Percentiles rank a stretch among this genome's conserved stretches.
These are phyloP conservation scores for Macrotis lagotis DNA, from an alignment of 2,113 vertebrate genomes.

Conservation along the genomic window DNA sequence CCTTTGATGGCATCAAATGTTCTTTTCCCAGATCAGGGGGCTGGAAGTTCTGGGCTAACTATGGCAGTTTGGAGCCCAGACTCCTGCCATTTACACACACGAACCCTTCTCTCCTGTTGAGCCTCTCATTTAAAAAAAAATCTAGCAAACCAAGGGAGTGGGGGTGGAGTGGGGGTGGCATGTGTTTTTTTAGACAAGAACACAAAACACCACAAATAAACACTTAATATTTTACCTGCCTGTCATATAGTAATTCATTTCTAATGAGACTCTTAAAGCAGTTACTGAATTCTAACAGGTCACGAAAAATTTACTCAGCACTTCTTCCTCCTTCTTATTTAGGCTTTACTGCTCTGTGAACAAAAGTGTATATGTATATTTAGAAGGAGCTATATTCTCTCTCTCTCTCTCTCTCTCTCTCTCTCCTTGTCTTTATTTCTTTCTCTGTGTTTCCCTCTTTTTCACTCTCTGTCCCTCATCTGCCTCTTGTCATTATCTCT, in stretches of 20 bases:
- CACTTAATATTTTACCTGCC: constrained; percentile 68
- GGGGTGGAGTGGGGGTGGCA: neutral
- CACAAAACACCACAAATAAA: constrained; percentile 61
- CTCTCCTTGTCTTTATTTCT: no score
- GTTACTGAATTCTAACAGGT: constrained; percentile 65
- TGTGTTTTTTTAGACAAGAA: constrained; percentile 36
- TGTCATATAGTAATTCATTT: constrained; percentile 69
- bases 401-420: neutral
- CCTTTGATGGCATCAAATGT: constrained; percentile 99
- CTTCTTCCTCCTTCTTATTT: constrained; percentile 39
- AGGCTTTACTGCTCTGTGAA: neutral
- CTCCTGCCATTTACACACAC: constrained; percentile 81
- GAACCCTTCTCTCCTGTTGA: constrained; percentile 74
- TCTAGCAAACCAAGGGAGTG: constrained; percentile 37
- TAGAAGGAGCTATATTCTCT: neutral
- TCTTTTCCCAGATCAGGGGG: constrained; percentile 94
- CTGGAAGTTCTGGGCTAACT: constrained; percentile 92
- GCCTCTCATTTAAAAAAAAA: neutral
- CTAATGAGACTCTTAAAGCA: constrained; percentile 69
- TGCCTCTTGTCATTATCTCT: no score
- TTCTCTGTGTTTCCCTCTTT: no score
- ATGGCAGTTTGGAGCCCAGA: constrained; percentile 88
- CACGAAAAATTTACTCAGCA: constrained; percentile 57
- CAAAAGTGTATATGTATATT: neutral
- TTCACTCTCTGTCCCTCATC: no score